Percentiles rank a stretch among this genome's conserved stretches.
Conservation (phyloP, 2,888 invertebrate species). For the Drosophila villosipedis region DNA sequence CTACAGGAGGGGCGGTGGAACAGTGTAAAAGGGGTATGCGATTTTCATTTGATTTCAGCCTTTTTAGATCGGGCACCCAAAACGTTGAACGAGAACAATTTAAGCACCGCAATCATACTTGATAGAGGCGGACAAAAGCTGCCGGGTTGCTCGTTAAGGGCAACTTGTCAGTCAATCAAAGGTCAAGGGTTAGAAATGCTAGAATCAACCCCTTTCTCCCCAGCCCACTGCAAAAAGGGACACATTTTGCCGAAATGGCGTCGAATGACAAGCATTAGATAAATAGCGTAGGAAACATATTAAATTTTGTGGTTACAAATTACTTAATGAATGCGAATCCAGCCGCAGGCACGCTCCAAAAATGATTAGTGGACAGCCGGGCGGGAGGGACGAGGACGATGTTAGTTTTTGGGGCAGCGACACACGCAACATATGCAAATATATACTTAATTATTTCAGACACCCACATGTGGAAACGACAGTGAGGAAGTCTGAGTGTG, state of each 20-base stretch:
- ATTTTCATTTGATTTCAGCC: constrained; percentile 53
- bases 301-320: constrained; percentile 76
- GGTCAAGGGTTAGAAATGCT: constrained; percentile 63
- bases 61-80: constrained; percentile 18
- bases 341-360: constrained; percentile 46
- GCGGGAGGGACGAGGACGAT: no score
- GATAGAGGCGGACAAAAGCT: constrained; percentile 25
- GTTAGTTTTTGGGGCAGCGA: not conserved
- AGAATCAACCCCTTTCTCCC: not conserved
- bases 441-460: not conserved
- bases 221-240: constrained; percentile 45
- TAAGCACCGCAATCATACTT: constrained; percentile 65
- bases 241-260: constrained; percentile 25
- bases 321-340: constrained; percentile 70
- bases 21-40: not conserved
- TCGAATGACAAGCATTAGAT: constrained; percentile 66
- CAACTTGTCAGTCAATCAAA: constrained; percentile 79
- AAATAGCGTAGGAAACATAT: constrained; percentile 70
- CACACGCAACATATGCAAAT: constrained; percentile 54
- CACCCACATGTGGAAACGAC: not conserved
- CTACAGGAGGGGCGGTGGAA: not conserved
- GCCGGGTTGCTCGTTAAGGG: constrained; percentile 56
- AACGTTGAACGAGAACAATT: constrained; percentile 64
- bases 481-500: not conserved
- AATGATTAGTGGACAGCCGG: not conserved